Evolutionary conservation across 2,888 invertebrate genomes (phyloP).

Genomic region (Lasioglossum pauxillum): DNA sequence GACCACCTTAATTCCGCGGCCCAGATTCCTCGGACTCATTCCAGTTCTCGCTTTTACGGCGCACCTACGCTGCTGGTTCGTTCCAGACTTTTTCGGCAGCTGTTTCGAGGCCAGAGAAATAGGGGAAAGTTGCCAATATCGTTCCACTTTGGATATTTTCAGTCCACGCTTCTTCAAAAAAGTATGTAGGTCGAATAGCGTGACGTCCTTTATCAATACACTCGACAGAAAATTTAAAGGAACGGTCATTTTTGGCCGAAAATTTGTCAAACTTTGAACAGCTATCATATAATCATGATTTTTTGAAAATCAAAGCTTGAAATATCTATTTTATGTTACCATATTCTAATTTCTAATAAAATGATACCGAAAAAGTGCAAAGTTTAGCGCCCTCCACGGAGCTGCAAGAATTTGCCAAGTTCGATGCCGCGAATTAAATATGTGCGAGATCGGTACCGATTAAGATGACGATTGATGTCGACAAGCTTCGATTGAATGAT

Average conservation of each 20-base stretch:
- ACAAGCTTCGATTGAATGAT: neutral
- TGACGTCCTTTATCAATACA: no score
- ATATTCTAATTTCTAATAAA: no score
- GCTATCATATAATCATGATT: no score
- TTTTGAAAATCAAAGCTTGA: no score
- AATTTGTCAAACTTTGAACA: no score
- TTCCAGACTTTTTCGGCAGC: neutral
- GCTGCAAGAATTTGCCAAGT: no score
- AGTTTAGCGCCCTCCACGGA: no score
- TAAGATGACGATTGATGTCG: neutral
- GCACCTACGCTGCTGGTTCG: conserved; percentile 7
- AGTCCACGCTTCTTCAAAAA: neutral
- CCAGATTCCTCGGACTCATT: conserved; percentile 35
- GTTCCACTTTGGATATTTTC: neutral
- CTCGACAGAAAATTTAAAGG: no score
- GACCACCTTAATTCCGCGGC: conserved; percentile 35
- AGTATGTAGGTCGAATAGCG: neutral
- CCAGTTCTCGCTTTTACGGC: conserved; percentile 21
- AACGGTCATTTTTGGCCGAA: no score
- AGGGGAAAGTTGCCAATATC: neutral
- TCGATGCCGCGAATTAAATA: neutral
- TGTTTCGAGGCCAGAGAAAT: neutral
- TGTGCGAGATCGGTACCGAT: neutral
- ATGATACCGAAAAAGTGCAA: no score
- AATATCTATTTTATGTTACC: no score